phyloP scores from a whole-genome alignment of 2,113 vertebrate species.

The Phaethon lepturus region DNA sequence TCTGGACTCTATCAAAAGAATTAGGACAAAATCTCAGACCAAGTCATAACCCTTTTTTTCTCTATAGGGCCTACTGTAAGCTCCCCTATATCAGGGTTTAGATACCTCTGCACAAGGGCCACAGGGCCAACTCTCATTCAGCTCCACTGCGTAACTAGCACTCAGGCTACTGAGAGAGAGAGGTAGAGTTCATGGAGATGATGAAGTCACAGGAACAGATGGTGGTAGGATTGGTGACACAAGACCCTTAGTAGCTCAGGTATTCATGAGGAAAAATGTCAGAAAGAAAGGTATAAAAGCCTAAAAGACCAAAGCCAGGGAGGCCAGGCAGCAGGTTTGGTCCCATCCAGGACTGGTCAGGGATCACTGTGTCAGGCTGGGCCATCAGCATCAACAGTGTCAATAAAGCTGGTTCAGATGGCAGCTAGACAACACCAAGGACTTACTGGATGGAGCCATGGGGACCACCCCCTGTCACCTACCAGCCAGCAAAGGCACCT shows the following conservation, averaged over 20 bases:
- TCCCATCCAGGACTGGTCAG: neutral
- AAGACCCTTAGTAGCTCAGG: neutral
- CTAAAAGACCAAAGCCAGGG: neutral
- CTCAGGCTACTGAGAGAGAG: neutral
- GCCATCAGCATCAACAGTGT: neutral
- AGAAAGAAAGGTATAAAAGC: neutral
- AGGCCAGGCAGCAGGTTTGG: rapidly evolving
- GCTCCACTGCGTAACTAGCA: rapidly evolving
- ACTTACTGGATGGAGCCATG: neutral
- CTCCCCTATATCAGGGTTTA: neutral
- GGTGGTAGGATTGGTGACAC: neutral
- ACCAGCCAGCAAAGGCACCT: neutral
- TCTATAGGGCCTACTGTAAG: neutral
- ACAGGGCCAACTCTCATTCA: neutral
- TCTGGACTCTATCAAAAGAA: neutral
- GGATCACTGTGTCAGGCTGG: neutral
- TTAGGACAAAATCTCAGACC: neutral
- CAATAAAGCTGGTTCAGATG: neutral
- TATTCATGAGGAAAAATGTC: neutral
- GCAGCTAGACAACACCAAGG: neutral
- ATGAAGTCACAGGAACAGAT: neutral
- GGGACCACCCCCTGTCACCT: neutral
- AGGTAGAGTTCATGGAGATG: neutral
- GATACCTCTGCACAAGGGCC: neutral
- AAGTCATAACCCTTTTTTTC: neutral